phyloP scores from a whole-genome alignment of 2,113 vertebrate species.

The Chamaetylas fuelleborni region DNA sequence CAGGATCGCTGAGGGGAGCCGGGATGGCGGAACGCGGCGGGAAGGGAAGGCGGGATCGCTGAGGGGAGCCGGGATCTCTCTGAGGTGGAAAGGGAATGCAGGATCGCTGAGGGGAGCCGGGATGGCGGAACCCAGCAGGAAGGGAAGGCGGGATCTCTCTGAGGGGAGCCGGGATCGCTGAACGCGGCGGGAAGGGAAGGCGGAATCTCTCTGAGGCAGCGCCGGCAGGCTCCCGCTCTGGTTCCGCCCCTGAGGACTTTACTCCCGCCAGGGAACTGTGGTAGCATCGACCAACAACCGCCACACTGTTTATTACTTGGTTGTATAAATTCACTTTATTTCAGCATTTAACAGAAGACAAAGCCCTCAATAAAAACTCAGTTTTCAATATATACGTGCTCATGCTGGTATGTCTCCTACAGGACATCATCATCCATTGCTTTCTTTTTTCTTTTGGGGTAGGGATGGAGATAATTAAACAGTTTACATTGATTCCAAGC shows the following conservation, averaged over 20 bases:
- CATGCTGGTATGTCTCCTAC: not conserved
- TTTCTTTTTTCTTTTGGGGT: not conserved
- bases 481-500: not conserved
- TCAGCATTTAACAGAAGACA: not conserved
- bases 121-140: no score
- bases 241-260: not conserved
- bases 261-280: not conserved
- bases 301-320: not conserved
- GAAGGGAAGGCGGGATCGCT: not conserved
- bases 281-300: not conserved
- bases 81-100: not conserved
- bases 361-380: not conserved
- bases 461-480: not conserved
- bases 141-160: no score
- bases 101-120: no score
- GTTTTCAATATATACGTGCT: not conserved
- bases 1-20: no score
- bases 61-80: not conserved
- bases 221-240: no score
- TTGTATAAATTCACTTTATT: not conserved
- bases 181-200: not conserved
- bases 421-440: rapidly evolving
- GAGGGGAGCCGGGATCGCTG: no score
- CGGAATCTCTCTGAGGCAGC: not conserved
- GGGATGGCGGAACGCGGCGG: no score